Conservation (phyloP, 1,140 invertebrate species). For the Amphibalanus amphitrite region DNA sequence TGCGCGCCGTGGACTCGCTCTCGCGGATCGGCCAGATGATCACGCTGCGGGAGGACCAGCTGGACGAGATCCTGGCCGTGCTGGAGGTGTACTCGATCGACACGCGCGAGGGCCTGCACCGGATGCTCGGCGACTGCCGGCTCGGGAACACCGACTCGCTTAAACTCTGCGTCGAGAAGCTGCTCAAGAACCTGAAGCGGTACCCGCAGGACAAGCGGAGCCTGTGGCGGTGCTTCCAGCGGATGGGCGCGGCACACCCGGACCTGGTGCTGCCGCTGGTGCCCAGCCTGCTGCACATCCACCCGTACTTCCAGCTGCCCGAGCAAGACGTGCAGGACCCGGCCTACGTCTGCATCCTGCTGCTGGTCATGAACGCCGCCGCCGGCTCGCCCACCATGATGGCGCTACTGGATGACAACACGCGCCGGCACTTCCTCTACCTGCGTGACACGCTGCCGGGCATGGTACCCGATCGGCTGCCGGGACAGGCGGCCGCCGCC, state of each 20-base stretch:
- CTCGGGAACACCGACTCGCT: constrained; percentile 82
- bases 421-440: constrained; percentile 81
- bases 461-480: constrained; percentile 48
- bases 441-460: constrained; percentile 82
- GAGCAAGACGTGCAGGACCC: constrained; percentile 93
- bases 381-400: constrained; percentile 73
- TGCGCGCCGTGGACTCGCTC: constrained; percentile 83
- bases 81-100: constrained; percentile 83
- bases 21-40: constrained; percentile 74
- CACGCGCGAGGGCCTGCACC: constrained; percentile 82
- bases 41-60: constrained; percentile 76
- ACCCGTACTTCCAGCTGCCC: constrained; percentile 91
- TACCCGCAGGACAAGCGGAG: constrained; percentile 58
- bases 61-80: constrained; percentile 85
- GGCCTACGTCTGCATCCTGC: constrained; percentile 48
- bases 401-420: constrained; percentile 79
- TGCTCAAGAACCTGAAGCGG: constrained; percentile 4
- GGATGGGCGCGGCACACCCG: constrained; percentile 71
- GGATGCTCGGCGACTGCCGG: constrained; percentile 66
- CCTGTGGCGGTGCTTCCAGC: constrained; percentile 79
- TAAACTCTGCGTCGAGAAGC: constrained; percentile 26
- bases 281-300: constrained; percentile 69
- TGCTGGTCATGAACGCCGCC: constrained; percentile 89
- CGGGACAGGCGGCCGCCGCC: constrained; percentile 11
- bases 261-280: constrained; percentile 73